phyloP scores from a whole-genome alignment of 1,140 invertebrate genomes.

The Drosophila nebulosa region DNA sequence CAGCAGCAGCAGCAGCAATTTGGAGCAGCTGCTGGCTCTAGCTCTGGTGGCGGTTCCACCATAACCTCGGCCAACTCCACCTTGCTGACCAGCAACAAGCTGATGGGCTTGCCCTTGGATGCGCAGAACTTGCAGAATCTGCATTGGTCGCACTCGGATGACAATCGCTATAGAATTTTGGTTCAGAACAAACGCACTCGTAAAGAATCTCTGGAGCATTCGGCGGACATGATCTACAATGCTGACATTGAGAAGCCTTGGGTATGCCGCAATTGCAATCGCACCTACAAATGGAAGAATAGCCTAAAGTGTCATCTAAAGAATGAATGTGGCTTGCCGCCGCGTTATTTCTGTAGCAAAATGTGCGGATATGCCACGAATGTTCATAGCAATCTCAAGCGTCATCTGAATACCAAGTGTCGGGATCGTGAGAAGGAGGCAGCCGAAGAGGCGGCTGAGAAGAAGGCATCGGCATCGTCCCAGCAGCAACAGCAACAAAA shows the following conservation, averaged over 20 bases:
- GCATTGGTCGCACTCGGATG: constrained; percentile 68
- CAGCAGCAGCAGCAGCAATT: not conserved
- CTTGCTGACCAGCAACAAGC: constrained; percentile 29
- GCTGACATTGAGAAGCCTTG: constrained; percentile 80
- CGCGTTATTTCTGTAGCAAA: constrained; percentile 81
- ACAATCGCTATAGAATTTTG: constrained; percentile 77
- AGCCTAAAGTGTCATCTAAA: constrained; percentile 81
- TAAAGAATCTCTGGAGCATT: constrained; percentile 78
- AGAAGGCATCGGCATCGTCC: not conserved
- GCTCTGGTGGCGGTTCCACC: constrained; percentile 33
- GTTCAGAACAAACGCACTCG: constrained; percentile 77
- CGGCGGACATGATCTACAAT: constrained; percentile 80
- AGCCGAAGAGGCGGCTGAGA: constrained; percentile 50
- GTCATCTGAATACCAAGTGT: constrained; percentile 81
- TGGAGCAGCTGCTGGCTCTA: constrained; percentile 46
- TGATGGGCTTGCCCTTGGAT: constrained; percentile 42
- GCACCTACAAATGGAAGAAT: constrained; percentile 80
- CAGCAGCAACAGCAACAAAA: not conserved
- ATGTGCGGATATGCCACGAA: constrained; percentile 83
- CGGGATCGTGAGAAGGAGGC: constrained; percentile 74
- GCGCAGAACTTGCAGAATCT: constrained; percentile 46
- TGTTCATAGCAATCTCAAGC: constrained; percentile 83
- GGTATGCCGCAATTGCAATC: constrained; percentile 78
- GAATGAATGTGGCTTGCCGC: constrained; percentile 81
- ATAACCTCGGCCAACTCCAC: constrained; percentile 39